Evolutionary conservation across 2,888 invertebrate species (phyloP).

Genomic region (Heliconius cydno): DNA sequence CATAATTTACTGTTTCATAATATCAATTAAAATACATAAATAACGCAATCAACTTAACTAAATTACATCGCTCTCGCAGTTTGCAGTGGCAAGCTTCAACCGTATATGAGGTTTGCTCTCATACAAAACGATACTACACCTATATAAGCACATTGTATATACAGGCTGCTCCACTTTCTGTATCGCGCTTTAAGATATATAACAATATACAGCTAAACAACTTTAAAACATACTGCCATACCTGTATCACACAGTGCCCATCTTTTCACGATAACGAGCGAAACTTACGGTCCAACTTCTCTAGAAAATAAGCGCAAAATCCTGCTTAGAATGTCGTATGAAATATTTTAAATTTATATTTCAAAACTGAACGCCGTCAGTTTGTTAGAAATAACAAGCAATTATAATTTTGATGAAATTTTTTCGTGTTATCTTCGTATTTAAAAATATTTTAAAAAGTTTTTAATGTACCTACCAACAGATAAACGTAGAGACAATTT

Average conservation of each 20-base stretch:
- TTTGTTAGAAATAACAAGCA: constrained; percentile 7
- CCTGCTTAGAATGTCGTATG: constrained; percentile 8
- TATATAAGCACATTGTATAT: neutral
- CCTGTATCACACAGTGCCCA: constrained; percentile 10
- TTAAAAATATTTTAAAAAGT: neutral
- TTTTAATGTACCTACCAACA: neutral
- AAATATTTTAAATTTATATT: constrained; percentile 11
- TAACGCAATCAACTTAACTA: constrained; percentile 15
- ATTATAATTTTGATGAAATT: constrained; percentile 1
- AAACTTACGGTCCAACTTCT: constrained; percentile 9
- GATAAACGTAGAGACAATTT: neutral
- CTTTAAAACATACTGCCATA: constrained; percentile 7
- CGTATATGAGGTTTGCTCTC: neutral
- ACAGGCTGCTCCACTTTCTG: neutral
- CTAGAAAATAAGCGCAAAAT: constrained; percentile 14
- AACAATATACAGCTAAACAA: constrained; percentile 17
- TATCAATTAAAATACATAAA: neutral
- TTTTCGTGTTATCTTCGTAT: neutral
- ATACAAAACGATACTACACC: constrained; percentile 2
- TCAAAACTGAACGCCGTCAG: neutral
- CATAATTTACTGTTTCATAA: neutral
- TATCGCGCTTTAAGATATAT: constrained; percentile 4
- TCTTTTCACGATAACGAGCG: constrained; percentile 19
- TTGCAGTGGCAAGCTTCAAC: neutral
- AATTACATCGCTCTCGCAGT: constrained; percentile 9